A percentile compares a stretch with the other conserved stretches of the same genome.
Evolutionary conservation across 2,888 invertebrate genomes (phyloP).

Genomic region (Chorisops tibialis): DNA sequence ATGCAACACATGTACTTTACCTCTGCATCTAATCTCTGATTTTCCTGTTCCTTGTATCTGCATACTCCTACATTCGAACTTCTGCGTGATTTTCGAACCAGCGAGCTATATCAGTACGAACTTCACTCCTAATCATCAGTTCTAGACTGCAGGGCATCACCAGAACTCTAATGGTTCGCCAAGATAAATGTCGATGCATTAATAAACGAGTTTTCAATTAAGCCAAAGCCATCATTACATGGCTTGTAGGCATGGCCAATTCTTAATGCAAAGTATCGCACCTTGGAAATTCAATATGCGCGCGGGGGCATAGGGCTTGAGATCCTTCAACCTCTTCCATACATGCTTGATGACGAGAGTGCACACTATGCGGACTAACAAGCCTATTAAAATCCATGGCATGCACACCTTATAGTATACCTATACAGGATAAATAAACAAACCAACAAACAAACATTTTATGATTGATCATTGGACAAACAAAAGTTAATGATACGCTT

Average conservation of each 20-base stretch:
- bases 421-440: no score
- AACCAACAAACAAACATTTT: not conserved
- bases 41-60: no score
- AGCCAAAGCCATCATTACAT: slow-evolving; percentile 20
- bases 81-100: no score
- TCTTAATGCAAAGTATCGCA: slow-evolving; percentile 25
- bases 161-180: not conserved
- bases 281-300: not conserved
- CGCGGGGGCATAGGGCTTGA: no score
- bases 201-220: slow-evolving; percentile 33
- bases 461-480: slow-evolving; percentile 31
- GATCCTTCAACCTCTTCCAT: no score
- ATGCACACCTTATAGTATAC: no score
- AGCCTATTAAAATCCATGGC: no score
- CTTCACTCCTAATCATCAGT: slow-evolving; percentile 1
- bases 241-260: slow-evolving; percentile 10
- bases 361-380: no score
- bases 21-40: no score
- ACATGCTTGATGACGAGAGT: no score
- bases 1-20: no score
- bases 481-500: slow-evolving; percentile 31
- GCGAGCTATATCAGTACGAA: not conserved
- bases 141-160: not conserved
- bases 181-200: slow-evolving; percentile 30
- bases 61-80: no score